Percentiles rank a stretch among this genome's conserved stretches.
Evolutionary conservation across 2,888 invertebrate genomes (phyloP).

Genomic region (Andrena minutula): DNA sequence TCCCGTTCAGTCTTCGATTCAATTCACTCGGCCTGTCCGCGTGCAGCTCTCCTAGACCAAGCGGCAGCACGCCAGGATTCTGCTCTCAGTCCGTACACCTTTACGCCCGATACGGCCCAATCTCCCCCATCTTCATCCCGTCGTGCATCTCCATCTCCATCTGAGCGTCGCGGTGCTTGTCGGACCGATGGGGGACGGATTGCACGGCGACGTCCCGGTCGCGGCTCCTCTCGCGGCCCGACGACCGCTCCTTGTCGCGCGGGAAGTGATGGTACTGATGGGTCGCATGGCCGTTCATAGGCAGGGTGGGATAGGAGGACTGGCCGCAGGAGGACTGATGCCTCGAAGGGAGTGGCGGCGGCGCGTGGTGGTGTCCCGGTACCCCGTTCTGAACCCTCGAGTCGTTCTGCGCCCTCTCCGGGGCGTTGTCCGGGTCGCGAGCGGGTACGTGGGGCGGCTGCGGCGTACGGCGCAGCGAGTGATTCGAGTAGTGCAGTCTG

Average conservation of each 20-base stretch:
- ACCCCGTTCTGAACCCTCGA: constrained; percentile 69
- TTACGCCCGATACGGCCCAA: constrained; percentile 72
- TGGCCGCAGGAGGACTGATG: constrained; percentile 68
- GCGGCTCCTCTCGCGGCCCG: constrained; percentile 64
- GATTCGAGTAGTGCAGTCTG: constrained; percentile 74
- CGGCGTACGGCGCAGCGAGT: constrained; percentile 66
- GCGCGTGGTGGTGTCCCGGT: constrained; percentile 65
- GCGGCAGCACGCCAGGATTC: constrained; percentile 9
- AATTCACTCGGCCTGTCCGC: constrained; percentile 44
- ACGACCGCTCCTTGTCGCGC: constrained; percentile 72
- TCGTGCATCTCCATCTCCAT: constrained; percentile 73
- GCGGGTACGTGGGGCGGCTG: constrained; percentile 56
- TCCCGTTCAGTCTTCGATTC: constrained; percentile 67
- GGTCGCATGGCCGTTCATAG: constrained; percentile 80
- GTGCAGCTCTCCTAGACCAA: background rate
- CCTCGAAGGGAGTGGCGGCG: constrained; percentile 77
- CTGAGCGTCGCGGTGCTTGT: constrained; percentile 69
- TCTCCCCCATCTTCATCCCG: constrained; percentile 68
- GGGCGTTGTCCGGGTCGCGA: constrained; percentile 50
- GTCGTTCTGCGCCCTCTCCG: constrained; percentile 60
- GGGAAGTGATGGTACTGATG: constrained; percentile 80
- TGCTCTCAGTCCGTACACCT: background rate
- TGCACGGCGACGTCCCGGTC: constrained; percentile 63
- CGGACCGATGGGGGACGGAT: constrained; percentile 66
- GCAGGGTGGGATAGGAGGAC: constrained; percentile 81